Percentiles rank a stretch among this genome's conserved stretches.
phyloP scores from a whole-genome alignment of 2,888 invertebrate genomes.

The Troides aeacus region DNA sequence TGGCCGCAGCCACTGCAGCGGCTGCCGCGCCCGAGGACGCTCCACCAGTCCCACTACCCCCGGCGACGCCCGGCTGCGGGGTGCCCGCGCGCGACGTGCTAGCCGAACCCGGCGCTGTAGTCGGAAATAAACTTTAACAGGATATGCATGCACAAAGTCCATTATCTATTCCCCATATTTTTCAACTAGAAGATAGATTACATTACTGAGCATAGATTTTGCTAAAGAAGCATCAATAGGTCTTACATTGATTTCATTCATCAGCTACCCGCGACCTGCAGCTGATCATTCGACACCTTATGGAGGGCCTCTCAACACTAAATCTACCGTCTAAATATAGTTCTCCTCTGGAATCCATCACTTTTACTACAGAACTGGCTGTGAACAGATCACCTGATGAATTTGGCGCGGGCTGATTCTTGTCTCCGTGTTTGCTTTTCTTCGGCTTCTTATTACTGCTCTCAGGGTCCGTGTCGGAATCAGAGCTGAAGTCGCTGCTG shows the following conservation, averaged over 20 bases:
- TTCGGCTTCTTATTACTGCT: conserved; percentile 72
- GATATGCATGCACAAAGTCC: no score
- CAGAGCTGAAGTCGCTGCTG: conserved; percentile 86
- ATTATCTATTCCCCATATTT: no score
- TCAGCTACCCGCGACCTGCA: no score
- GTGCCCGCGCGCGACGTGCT: conserved; percentile 51
- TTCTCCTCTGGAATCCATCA: no score
- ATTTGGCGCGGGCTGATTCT: conserved; percentile 44
- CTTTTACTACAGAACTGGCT: no score
- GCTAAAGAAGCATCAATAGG: no score
- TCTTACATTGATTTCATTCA: no score
- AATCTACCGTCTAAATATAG: no score
- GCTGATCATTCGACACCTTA: no score
- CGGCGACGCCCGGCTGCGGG: conserved; percentile 49
- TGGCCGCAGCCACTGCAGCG: conserved; percentile 40
- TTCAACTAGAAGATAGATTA: no score
- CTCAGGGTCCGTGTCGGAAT: conserved; percentile 84
- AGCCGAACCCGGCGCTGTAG: conserved; percentile 44
- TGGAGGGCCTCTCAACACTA: no score
- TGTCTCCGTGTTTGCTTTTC: conserved; percentile 49
- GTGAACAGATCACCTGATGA: conserved; percentile 37
- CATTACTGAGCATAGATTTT: no score
- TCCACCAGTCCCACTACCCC: conserved; percentile 51
- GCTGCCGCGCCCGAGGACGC: conserved; percentile 46
- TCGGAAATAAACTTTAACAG: not conserved